A percentile compares a stretch with the other conserved stretches of the same genome.
These are phyloP conservation scores for Eleginops maclovinus DNA, from an alignment of 2,113 vertebrate species.

Conservation along the genomic window DNA sequence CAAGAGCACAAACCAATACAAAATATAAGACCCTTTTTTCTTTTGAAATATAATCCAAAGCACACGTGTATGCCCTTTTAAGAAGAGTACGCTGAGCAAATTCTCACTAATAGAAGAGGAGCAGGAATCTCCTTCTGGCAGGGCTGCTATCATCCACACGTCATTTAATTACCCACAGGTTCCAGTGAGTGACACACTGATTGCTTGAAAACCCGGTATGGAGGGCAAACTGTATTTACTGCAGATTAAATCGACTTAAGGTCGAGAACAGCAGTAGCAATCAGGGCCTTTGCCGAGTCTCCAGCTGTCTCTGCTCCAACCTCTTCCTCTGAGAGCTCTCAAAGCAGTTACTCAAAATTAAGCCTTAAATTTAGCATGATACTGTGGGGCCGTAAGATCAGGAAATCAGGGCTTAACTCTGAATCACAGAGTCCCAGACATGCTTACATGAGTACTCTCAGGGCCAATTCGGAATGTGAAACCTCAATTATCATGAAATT, in stretches of 20 bases:
- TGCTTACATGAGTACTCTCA: constrained; percentile 16
- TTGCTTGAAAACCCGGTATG: constrained; percentile 43
- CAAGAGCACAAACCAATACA: neutral
- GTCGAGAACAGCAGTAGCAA: constrained; percentile 21
- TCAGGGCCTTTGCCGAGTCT: constrained; percentile 15
- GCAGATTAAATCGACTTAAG: constrained; percentile 45
- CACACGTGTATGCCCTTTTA: constrained; percentile 14
- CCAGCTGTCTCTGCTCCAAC: constrained; percentile 11
- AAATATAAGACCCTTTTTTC: neutral
- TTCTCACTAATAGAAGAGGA: constrained; percentile 20
- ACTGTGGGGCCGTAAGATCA: constrained; percentile 13
- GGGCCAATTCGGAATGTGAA: constrained; percentile 23
- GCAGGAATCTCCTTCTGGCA: constrained; percentile 52
- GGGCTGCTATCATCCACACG: constrained; percentile 59
- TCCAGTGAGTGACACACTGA: constrained; percentile 61
- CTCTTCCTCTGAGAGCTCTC: constrained; percentile 26
- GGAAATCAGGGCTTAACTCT: constrained; percentile 52
- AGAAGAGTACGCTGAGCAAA: constrained; percentile 14
- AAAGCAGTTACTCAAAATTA: constrained; percentile 44
- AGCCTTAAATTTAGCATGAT: constrained; percentile 57
- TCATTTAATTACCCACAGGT: constrained; percentile 65
- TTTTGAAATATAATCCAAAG: neutral
- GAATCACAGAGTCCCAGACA: constrained; percentile 33
- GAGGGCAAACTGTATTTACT: constrained; percentile 42
- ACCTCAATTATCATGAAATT: constrained; percentile 25